These are phyloP conservation scores for Acipenser transmontanus DNA, from an alignment of 2,797 vertebrate genomes.

Conservation along the genomic window DNA sequence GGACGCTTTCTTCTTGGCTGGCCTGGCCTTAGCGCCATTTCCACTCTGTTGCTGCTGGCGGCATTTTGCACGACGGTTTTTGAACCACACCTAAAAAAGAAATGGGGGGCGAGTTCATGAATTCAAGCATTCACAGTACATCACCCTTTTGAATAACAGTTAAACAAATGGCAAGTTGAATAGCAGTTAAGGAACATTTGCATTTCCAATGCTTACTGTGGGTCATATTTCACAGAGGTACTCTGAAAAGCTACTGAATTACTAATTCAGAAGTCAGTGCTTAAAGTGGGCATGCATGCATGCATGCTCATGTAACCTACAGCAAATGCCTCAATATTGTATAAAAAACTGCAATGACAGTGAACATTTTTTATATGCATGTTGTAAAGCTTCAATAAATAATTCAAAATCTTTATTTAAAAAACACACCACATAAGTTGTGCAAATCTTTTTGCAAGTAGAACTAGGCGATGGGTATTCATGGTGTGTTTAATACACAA, in stretches of 20 bases:
- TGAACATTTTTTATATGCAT: neutral
- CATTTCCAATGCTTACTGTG: conserved; percentile 44
- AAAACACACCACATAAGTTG: neutral
- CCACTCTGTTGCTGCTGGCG: conserved; percentile 87
- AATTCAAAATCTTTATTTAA: neutral
- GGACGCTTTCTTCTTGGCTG: conserved; percentile 90
- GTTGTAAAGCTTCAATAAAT: too few species aligned
- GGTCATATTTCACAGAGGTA: conserved; percentile 61
- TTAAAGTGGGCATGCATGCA: conserved; percentile 42
- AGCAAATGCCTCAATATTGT: neutral
- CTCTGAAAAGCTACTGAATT: conserved; percentile 64
- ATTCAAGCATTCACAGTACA: conserved; percentile 17
- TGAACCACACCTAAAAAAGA: conserved; percentile 88
- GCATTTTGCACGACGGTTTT: conserved; percentile 94
- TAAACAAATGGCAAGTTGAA: conserved; percentile 6
- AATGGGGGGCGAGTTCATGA: neutral
- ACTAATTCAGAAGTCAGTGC: conserved; percentile 55
- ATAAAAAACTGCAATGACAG: neutral
- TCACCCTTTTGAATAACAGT: conserved; percentile 9
- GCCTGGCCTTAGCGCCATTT: conserved; percentile 76
- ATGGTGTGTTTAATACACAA: too few species aligned
- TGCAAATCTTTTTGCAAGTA: neutral
- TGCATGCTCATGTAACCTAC: conserved; percentile 33
- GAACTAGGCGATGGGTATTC: too few species aligned
- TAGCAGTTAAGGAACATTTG: conserved; percentile 42